Conservation (phyloP, 2,888 invertebrate species). For the Latheticus oryzae region DNA sequence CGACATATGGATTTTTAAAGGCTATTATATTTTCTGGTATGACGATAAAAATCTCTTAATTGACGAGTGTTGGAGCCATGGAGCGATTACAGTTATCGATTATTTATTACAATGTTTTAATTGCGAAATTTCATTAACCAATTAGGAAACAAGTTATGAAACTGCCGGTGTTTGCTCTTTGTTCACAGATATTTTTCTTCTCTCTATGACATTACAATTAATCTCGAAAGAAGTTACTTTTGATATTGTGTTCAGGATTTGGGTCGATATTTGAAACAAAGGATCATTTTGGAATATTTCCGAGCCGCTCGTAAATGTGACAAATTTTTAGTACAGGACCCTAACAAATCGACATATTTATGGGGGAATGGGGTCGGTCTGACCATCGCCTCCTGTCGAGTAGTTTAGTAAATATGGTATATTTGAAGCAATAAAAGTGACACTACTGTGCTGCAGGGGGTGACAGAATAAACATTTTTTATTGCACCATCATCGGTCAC, state of each 20-base stretch:
- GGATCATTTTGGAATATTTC: slow-evolving; percentile 32
- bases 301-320: slow-evolving; percentile 32
- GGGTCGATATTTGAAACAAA: slow-evolving; percentile 45
- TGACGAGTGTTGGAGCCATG: slow-evolving; percentile 8
- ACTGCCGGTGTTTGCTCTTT: too few species aligned
- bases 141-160: slow-evolving; percentile 22
- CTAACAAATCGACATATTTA: slow-evolving; percentile 31
- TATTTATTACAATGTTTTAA: slow-evolving; percentile 21
- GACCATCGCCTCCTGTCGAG: slow-evolving; percentile 12
- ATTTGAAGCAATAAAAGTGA: slow-evolving; percentile 30
- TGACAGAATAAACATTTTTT: slow-evolving; percentile 20
- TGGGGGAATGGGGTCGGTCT: slow-evolving; percentile 14
- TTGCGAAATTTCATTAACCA: slow-evolving; percentile 29
- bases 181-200: too few species aligned
- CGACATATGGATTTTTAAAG: too few species aligned
- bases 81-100: slow-evolving; percentile 14
- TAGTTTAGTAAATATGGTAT: slow-evolving; percentile 28
- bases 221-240: too few species aligned
- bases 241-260: too few species aligned
- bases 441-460: slow-evolving; percentile 32
- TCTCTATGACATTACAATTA: too few species aligned
- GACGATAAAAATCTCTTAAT: slow-evolving; percentile 23
- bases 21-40: slow-evolving; percentile 18
- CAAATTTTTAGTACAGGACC: slow-evolving; percentile 34
- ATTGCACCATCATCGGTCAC: slow-evolving; percentile 18